Base-by-base conservation (phyloP, 2,113 vertebrate species). In the Nettapus auritus region DNA sequence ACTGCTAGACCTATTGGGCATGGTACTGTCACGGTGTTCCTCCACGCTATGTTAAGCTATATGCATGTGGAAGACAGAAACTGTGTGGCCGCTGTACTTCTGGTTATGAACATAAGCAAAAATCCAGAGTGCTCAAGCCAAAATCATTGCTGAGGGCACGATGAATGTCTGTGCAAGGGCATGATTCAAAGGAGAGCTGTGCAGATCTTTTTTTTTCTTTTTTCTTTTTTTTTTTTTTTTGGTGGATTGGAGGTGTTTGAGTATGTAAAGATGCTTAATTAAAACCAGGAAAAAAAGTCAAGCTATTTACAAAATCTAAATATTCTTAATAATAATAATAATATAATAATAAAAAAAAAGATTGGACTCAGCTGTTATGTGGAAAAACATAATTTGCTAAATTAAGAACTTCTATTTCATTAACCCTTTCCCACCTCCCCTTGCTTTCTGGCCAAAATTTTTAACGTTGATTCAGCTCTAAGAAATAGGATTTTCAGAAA, bases 11-110 rank as follows among this genome's bases (percentile, higher is more conserved):
- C 44, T 69, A 75, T 23, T 1, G 2, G 44, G 73, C 13, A 2
- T 33, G 31, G 57, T 57, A 55, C 52, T 44, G 33, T 44, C n/a
- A 50, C 26, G 26, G 76, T 21, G 8, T 23, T 46, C 20, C 67
- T 62, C 40, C 26, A 8, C 46, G 59, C 67, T 10, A 1, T 0
- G 0, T 8, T 20, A 67, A 59, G 16, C 21, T 36, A 13, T 1
- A 7, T 25, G 26, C 38, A 17, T 36, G 25, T 63, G 34, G 34
- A 10, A 10, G 20, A 26, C 17, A 28, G 68, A 13, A 29, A 71
- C 52, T 20, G 13, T 13, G 50, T 53, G 20, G 33, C 8, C 9
- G 1, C 7, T 36, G 40, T 20, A 42, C 38, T 79, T 22, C 55
- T 4, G 63, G 11, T 25, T 34, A 4, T 6, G 76, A 76, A 33